Conservation (phyloP, 2,797 vertebrate genomes). For the Tokudaia tokunoshimensis region DNA sequence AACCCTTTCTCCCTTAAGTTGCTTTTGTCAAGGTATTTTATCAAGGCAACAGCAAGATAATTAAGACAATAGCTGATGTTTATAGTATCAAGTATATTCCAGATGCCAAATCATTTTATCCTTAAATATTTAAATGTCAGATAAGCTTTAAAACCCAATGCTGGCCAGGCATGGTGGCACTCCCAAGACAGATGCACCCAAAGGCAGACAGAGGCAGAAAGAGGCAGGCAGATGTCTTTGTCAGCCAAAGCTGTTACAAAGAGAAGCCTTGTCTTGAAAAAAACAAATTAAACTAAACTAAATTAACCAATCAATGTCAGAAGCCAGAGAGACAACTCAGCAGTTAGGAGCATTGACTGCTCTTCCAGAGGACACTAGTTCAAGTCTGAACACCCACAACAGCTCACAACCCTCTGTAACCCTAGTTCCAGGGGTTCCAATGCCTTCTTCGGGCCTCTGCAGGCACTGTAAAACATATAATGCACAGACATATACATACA, state of each 20-base stretch:
- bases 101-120: constrained; percentile 36
- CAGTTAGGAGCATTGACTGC: not conserved
- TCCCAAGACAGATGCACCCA: too few relatives aligned
- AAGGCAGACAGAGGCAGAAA: too few relatives aligned
- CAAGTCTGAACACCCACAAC: not conserved
- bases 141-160: not conserved
- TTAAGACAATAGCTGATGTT: not conserved
- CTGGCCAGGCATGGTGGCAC: not conserved
- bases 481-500: not conserved
- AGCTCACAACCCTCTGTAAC: not conserved
- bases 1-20: not conserved
- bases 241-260: not conserved
- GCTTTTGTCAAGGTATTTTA: not conserved
- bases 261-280: not conserved
- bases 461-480: not conserved
- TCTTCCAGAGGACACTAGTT: not conserved
- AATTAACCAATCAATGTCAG: not conserved
- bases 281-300: not conserved
- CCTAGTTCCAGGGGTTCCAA: not conserved
- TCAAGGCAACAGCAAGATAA: not conserved
- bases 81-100: constrained; percentile 35
- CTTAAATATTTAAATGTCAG: constrained; percentile 46
- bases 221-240: not conserved
- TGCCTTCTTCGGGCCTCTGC: not conserved
- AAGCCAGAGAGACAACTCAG: not conserved